These are phyloP conservation scores for Rhamphomyia laevipes DNA, from an alignment of 2,888 invertebrate species.

Conservation along the genomic window DNA sequence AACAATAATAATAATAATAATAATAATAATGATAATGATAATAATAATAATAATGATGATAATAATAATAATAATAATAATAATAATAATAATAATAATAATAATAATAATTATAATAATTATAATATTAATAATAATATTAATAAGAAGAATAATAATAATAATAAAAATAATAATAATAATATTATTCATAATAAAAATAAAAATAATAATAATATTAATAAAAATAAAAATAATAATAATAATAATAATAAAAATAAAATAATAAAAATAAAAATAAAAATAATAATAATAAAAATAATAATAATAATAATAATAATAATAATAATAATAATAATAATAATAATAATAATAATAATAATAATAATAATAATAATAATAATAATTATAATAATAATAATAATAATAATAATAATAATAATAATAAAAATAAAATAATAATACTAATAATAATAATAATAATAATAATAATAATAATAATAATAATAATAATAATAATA, in stretches of 20 bases:
- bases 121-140: constrained; percentile 12
- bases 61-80: constrained; percentile 11
- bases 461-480: no score
- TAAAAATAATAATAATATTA: constrained; percentile 21
- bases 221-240: constrained; percentile 12
- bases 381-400: no score
- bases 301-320: no score
- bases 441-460: no score
- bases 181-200: constrained; percentile 13
- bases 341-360: no score
- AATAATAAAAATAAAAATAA: no score
- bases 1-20: constrained; percentile 18
- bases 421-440: no score
- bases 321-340: no score
- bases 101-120: not conserved
- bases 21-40: constrained; percentile 17
- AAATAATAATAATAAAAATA: no score
- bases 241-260: constrained; percentile 18
- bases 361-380: no score
- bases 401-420: no score
- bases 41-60: constrained; percentile 16
- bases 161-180: constrained; percentile 9
- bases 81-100: constrained; percentile 9
- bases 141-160: constrained; percentile 7
- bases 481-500: no score